Evolutionary conservation across 1,140 invertebrate species (phyloP).

Genomic region (Adelges cooleyi): DNA sequence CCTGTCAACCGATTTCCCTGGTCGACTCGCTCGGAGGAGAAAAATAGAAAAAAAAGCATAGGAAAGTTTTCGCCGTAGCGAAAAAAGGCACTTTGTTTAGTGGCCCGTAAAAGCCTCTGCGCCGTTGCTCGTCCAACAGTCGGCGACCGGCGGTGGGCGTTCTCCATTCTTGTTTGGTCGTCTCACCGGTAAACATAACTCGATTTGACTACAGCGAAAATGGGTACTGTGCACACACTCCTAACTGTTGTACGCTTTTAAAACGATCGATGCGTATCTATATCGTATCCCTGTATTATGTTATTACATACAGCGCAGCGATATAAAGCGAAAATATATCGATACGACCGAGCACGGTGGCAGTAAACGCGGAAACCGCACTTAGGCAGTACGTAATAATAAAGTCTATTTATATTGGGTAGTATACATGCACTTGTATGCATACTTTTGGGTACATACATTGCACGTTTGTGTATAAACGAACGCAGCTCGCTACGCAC

Average conservation of each 20-base stretch:
- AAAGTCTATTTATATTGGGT: no score
- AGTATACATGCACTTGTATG: no score
- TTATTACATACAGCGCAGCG: no score
- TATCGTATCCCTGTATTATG: neutral
- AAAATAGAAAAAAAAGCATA: neutral
- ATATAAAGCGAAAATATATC: no score
- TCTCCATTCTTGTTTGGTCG: conserved; percentile 7
- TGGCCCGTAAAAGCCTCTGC: conserved; percentile 24
- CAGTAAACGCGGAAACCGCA: no score
- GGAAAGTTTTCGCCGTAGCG: conserved; percentile 14
- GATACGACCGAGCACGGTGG: no score
- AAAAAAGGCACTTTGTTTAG: conserved; percentile 24
- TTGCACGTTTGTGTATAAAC: no score
- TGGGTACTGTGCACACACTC: neutral
- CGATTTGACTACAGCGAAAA: conserved; percentile 24
- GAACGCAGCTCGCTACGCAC: no score
- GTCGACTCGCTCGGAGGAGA: neutral
- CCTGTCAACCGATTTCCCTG: neutral
- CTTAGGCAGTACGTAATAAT: no score
- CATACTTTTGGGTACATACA: no score
- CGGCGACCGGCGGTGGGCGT: no score
- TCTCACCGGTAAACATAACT: conserved; percentile 22
- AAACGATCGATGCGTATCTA: conserved; percentile 10
- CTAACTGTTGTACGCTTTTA: neutral
- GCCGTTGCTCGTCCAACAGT: neutral